Evolutionary conservation across 1,140 invertebrate species (phyloP).

Genomic region (Halyomorpha halys): DNA sequence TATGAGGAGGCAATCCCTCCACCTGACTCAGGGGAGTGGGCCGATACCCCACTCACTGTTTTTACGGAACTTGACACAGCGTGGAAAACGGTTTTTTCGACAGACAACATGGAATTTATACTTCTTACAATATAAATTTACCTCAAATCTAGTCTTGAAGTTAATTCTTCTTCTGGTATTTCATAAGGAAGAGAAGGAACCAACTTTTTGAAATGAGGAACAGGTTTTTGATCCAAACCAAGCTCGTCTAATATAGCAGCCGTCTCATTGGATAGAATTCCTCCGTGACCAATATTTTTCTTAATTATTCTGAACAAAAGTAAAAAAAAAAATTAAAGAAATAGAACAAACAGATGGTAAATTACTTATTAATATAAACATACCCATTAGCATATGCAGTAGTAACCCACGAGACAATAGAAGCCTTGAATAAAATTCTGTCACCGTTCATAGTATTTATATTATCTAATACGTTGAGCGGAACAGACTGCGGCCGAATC

Average conservation of each 20-base stretch:
- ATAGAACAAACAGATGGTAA: not conserved
- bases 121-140: conserved; percentile 16
- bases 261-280: conserved; percentile 64
- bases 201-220: conserved; percentile 44
- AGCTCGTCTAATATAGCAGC: conserved; percentile 67
- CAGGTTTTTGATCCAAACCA: conserved; percentile 59
- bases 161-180: conserved; percentile 49
- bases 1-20: too few relatives aligned
- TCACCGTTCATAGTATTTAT: not conserved
- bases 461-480: not conserved
- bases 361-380: not conserved
- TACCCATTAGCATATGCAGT: conserved; percentile 1
- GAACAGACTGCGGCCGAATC: not conserved
- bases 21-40: too few relatives aligned
- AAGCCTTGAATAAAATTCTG: not conserved
- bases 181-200: conserved; percentile 46
- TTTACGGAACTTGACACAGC: too few relatives aligned
- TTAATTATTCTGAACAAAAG: conserved; percentile 42
- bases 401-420: not conserved
- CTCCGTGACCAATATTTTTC: conserved; percentile 53
- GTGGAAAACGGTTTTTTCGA: too few relatives aligned
- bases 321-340: not conserved
- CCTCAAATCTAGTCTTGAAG: conserved; percentile 57
- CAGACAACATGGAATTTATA: too few relatives aligned
- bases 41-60: too few relatives aligned